Conservation (phyloP, 2,113 vertebrate genomes). For the Irena cyanogastra region DNA sequence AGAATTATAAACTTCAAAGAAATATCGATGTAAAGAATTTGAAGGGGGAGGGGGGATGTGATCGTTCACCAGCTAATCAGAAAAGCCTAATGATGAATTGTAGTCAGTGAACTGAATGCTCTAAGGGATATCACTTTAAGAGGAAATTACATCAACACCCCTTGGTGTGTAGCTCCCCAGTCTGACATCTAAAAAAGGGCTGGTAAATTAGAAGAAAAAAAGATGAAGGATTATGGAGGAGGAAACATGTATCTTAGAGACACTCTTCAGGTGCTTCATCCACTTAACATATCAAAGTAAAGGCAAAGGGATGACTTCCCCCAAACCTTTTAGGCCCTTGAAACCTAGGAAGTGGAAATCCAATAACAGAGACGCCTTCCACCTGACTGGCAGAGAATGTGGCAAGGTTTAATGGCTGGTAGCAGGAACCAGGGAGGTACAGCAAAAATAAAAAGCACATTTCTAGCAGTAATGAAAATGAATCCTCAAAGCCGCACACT, state of each 20-base stretch:
- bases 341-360: neutral
- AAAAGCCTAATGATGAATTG: neutral
- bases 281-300: neutral
- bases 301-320: neutral
- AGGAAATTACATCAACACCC: neutral
- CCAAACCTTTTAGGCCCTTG: neutral
- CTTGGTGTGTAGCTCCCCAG: neutral
- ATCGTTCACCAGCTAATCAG: neutral
- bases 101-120: neutral
- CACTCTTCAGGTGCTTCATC: neutral
- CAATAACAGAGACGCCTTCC: rapidly evolving
- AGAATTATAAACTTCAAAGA: neutral
- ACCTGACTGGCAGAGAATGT: neutral
- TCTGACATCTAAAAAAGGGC: neutral
- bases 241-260: neutral
- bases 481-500: neutral
- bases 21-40: neutral
- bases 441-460: neutral
- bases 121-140: neutral
- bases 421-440: neutral
- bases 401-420: neutral
- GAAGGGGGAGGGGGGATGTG: rapidly evolving
- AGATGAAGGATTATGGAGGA: neutral
- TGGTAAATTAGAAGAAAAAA: neutral
- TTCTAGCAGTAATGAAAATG: neutral